phyloP scores from a whole-genome alignment of 2,797 vertebrate genomes.

The Eurystomus glaucurus region DNA sequence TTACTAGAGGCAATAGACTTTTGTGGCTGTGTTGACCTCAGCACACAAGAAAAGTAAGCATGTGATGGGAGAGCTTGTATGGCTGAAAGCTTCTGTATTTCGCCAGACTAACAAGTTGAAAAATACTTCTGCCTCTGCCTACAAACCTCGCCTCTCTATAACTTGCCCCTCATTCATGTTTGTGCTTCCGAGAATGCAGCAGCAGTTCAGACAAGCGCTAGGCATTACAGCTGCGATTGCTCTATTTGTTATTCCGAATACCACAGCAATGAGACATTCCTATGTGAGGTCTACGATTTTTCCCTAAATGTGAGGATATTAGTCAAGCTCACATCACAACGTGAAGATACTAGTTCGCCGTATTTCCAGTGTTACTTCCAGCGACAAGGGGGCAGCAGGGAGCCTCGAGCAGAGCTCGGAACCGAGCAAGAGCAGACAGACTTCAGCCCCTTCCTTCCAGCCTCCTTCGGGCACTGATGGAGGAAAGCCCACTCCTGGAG shows the following conservation, averaged over 20 bases:
- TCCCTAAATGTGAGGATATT: conserved; percentile 41
- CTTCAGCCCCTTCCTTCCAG: neutral
- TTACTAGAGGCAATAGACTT: neutral
- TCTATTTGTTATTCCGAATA: conserved; percentile 44
- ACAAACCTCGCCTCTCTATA: neutral
- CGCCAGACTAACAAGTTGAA: neutral
- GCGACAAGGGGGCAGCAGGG: conserved; percentile 76
- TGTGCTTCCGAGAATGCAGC: neutral
- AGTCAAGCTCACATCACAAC: neutral
- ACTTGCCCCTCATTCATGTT: neutral
- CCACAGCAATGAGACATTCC: conserved; percentile 62
- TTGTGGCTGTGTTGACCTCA: neutral
- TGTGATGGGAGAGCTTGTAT: neutral
- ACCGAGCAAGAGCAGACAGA: neutral
- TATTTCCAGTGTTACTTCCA: conserved; percentile 34
- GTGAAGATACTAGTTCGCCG: neutral
- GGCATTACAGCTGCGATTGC: neutral
- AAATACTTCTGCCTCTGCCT: neutral
- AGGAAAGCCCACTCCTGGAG: neutral
- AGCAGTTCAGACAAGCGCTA: neutral
- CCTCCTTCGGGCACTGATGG: neutral
- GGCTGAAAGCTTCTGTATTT: neutral
- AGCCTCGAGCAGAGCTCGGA: conserved; percentile 37
- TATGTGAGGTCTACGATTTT: conserved; percentile 24
- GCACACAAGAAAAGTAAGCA: neutral